These are phyloP conservation scores for Ailuropoda melanoleuca DNA, from an alignment of 2,113 vertebrate genomes.

Conservation along the genomic window DNA sequence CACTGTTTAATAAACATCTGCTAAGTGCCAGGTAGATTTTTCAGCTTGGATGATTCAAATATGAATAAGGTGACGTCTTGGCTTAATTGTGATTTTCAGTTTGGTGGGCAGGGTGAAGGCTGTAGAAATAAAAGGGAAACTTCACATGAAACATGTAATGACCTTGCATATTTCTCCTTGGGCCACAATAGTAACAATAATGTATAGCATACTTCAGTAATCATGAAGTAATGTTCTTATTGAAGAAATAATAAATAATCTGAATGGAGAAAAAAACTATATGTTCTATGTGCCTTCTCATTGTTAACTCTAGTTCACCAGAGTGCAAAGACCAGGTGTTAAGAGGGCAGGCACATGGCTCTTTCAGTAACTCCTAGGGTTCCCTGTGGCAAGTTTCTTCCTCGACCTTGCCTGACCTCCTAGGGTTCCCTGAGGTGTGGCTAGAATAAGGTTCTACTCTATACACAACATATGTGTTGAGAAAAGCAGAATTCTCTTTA, in stretches of 20 bases:
- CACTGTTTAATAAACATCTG: not conserved
- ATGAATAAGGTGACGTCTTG: not conserved
- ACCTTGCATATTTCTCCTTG: not conserved
- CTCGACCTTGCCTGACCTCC: not conserved
- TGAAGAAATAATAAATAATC: not conserved
- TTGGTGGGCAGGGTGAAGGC: not conserved
- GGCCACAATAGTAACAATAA: not conserved
- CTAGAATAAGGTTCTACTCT: not conserved
- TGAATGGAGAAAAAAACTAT: not conserved
- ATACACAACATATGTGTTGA: not conserved
- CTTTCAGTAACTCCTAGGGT: not conserved
- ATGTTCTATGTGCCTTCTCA: not conserved
- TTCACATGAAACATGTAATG: not conserved
- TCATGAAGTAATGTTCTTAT: not conserved
- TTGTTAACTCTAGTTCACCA: not conserved
- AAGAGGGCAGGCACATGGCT: not conserved
- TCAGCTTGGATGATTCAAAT: not conserved
- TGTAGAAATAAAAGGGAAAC: not conserved
- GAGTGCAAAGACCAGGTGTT: not conserved
- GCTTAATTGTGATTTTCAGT: not conserved
- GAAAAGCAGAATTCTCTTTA: not conserved
- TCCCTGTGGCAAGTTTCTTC: not conserved
- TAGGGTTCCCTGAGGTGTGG: not conserved
- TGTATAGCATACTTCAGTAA: not conserved
- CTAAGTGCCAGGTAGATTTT: not conserved